Evolutionary conservation across 2,113 vertebrate species (phyloP).

Genomic region (Chinchilla lanigera): DNA sequence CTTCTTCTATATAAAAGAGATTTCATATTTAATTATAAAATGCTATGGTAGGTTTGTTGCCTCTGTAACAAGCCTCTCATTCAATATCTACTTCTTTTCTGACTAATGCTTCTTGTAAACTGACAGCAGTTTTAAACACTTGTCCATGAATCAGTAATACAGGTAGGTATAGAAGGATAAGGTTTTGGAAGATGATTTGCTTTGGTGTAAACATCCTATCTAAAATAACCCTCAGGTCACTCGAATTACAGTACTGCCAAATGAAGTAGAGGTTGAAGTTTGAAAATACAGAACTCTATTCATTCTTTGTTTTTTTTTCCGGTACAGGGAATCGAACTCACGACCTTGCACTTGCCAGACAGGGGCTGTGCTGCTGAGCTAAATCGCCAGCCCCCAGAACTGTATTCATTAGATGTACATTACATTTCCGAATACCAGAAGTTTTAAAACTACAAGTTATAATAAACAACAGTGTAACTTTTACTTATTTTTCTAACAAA

Average conservation of each 20-base stretch:
- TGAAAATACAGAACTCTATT: slow-evolving; percentile 28
- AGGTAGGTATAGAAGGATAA: slow-evolving; percentile 85
- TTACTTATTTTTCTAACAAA: slow-evolving; percentile 16
- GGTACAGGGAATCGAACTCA: no score
- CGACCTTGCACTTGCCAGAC: no score
- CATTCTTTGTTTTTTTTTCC: no score
- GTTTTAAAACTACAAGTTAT: neutral
- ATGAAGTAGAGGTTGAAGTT: slow-evolving; percentile 61
- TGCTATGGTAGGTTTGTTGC: neutral
- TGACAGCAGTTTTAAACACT: slow-evolving; percentile 77
- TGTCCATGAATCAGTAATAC: slow-evolving; percentile 80
- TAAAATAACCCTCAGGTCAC: slow-evolving; percentile 79
- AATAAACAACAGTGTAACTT: neutral
- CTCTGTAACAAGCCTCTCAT: neutral
- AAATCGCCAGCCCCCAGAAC: no score
- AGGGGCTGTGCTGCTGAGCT: no score
- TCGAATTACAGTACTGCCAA: slow-evolving; percentile 76
- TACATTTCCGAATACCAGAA: neutral
- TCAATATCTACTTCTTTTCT: slow-evolving; percentile 53
- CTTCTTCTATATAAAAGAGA: neutral
- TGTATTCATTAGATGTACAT: neutral
- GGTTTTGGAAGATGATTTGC: slow-evolving; percentile 79
- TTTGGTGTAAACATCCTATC: slow-evolving; percentile 83
- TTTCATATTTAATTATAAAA: slow-evolving; percentile 21
- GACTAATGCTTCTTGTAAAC: slow-evolving; percentile 58